These are phyloP conservation scores for Gastrophysa polygoni DNA, from an alignment of 2,888 invertebrate genomes.

Conservation along the genomic window DNA sequence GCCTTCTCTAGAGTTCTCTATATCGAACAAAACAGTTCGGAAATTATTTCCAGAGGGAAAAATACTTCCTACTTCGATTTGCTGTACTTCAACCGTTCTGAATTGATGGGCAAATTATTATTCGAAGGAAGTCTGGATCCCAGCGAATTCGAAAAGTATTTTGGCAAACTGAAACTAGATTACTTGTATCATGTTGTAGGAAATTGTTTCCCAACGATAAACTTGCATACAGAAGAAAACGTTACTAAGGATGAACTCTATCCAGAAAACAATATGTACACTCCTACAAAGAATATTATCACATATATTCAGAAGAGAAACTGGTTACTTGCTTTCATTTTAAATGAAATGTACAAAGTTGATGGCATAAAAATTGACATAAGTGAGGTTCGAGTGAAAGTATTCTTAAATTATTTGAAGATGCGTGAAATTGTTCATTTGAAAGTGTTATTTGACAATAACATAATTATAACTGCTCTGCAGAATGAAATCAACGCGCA, in stretches of 20 bases:
- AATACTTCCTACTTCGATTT: slow-evolving; percentile 61
- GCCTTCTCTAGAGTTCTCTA: slow-evolving; percentile 61
- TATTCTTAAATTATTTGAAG: slow-evolving; percentile 66
- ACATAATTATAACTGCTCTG: slow-evolving; percentile 66
- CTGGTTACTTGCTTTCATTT: slow-evolving; percentile 72
- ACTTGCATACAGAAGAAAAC: slow-evolving; percentile 59
- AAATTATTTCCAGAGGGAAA: slow-evolving; percentile 52
- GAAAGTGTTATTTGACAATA: slow-evolving; percentile 65
- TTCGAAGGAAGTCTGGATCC: slow-evolving; percentile 72
- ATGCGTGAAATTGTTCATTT: slow-evolving; percentile 63
- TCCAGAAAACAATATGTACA: slow-evolving; percentile 48
- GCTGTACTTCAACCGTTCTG: slow-evolving; percentile 63
- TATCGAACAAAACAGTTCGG: slow-evolving; percentile 50
- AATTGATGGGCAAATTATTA: slow-evolving; percentile 70
- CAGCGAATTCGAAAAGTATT: slow-evolving; percentile 70
- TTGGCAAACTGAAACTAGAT: slow-evolving; percentile 73
- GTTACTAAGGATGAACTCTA: slow-evolving; percentile 61
- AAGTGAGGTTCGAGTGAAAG: slow-evolving; percentile 61
- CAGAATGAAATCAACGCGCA: slow-evolving; percentile 61
- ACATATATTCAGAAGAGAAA: slow-evolving; percentile 70
- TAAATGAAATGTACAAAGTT: slow-evolving; percentile 67
- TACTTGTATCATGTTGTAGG: slow-evolving; percentile 74
- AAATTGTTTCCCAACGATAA: slow-evolving; percentile 73
- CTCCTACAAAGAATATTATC: slow-evolving; percentile 63
- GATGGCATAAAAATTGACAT: slow-evolving; percentile 60